Base-by-base conservation (phyloP, 2,888 invertebrate genomes). In the Calameuta idolon region DNA sequence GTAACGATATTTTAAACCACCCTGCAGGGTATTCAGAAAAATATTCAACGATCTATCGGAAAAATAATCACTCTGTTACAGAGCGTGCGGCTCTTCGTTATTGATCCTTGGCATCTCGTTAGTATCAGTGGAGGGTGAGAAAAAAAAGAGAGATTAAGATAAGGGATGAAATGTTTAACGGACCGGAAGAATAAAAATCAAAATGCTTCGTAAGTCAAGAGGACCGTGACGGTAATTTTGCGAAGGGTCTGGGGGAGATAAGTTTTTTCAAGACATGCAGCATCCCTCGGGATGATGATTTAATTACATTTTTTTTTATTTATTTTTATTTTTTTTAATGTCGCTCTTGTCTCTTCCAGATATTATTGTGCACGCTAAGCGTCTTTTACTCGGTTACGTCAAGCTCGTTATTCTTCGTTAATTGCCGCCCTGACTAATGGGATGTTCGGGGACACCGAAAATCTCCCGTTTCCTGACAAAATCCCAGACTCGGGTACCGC, bases 341-440 rank as follows among this genome's bases (percentile, higher is more conserved):
- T 30, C 33, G 9, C 30, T 69, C 33, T 69, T 69, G 12, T 69
- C 69, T 12, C 69, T 30, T 37, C 37, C 3, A 37, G 37, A 31
- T 31, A 31, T n/a, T 31, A 31, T 69, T 12, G 69, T 31, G 69
- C 69, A 11, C 69, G 69, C 69, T 69, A 30, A 30, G 69, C 15
- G 40, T 15, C 40, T 40, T 40, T 12, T 40, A 15, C 15, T 40
- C 4, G 15, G 40, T 40, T 40, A 40, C 69, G 69, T 69, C 11
- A n/a, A n/a, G 34, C 11, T 34, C 34, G 34, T 74, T 74, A 74
- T 74, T 74, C 35, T 34, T 74, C 34, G 31, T 74, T 74, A 74
- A 74, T 74, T 74, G 74, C 74, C 35, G 74, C 23, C 34, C n/a
- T 30, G 34, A 12, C n/a, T 74, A 74, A 74, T 74, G 34, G 74